Evolutionary conservation across 2,797 vertebrate species (phyloP), one percentile per base, ranked within the genome.

Genomic region (Platyrinchus mystaceus): DNA sequence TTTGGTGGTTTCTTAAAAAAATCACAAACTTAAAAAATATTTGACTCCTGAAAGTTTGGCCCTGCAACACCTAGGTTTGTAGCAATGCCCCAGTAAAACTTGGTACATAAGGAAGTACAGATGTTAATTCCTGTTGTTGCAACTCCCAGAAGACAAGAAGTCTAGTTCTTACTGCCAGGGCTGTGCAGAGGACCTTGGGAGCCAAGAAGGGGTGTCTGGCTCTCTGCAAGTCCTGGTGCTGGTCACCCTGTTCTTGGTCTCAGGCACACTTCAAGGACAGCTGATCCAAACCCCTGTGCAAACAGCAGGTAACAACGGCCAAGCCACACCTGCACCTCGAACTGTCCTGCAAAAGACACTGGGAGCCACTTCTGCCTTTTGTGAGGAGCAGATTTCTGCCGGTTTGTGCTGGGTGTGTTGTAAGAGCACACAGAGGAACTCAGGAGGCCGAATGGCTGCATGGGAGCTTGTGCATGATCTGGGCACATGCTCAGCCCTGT

Each of bases 221-320:
- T n/a, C 5, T 77, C 52, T 1, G 0, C 0, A 2, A 47, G 43
- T 66, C 36, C 52, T 46, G 63, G 36, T n/a, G 60, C 60, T 70
- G 27, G 18, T 70, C 16, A 34, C 64, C 12, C 43, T 37, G 19
- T 23, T 12, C 73, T 89, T 0, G 0, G 41, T 58, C 9, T 58
- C 2, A 2, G 39, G 14, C 16, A 9, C 7, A 2, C 7, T 53
- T 27, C 28, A 64, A 70, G 70, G 47, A 36, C 39, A 70, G 43
- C 12, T 50, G 39, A 30, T 71, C 58, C 53, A 50, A 71, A 30
- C 12, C 21, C 21, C 49, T 12, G 9, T 37, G 36, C 53, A 59
- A 59, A 55, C 6, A 56, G 27, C n/a, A 32, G 12, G 18, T 12
- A 39, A 44, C 30, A 73, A 24, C 36, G 69, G 37, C 37, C 50